Evolutionary conservation across 2,113 vertebrate genomes (phyloP), one percentile per base, ranked within the genome.

Genomic region (Saccopteryx leptura): DNA sequence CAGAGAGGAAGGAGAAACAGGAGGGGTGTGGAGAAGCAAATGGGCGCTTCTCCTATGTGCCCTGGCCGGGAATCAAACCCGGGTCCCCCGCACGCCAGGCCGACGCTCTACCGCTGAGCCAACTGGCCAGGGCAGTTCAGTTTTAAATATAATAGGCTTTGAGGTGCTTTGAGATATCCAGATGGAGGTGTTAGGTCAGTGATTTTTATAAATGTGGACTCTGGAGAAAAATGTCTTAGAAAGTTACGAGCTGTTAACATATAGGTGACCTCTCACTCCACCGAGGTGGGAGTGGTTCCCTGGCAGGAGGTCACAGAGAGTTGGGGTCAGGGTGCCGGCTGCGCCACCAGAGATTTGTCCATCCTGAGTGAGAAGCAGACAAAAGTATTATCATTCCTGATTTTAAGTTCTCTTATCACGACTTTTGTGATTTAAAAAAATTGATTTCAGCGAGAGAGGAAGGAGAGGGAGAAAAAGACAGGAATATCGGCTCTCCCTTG

Each of bases 371-470:
- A 72, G 28, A 93, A 88, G 80, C 63, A 68, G 39, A 71, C 17
- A 23, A 21, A 33, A 65, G 33, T 61, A 48, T 50, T 90, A 80
- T 63, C 31, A 24, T 84, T 90, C 88, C 60, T 75, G 21, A 58
- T 63, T 92, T 91, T 83, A 21, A 80, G 75, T 80, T 84, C 8
- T 91, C 19, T 91, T 81, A 76, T 71, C n/a, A 65, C 9, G 92
- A 19, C 10, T 78, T 95, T 26, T 58, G 28, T 82, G 10, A 94
- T 78, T 79, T 92, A 39, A 39, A 39, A 39, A 39, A 39, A 39
- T 39, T 39, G 39, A 39, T 39, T 39, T 39, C 39, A 39, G 39
- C 39, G 39, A 39, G 39, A 39, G 39, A 39, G 39, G 39, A 39
- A 39, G 39, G 39, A 39, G 39, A 39, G 39, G 39, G 39, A 39